These are phyloP conservation scores for Achroia grisella DNA, from an alignment of 1,140 invertebrate genomes.

Conservation along the genomic window DNA sequence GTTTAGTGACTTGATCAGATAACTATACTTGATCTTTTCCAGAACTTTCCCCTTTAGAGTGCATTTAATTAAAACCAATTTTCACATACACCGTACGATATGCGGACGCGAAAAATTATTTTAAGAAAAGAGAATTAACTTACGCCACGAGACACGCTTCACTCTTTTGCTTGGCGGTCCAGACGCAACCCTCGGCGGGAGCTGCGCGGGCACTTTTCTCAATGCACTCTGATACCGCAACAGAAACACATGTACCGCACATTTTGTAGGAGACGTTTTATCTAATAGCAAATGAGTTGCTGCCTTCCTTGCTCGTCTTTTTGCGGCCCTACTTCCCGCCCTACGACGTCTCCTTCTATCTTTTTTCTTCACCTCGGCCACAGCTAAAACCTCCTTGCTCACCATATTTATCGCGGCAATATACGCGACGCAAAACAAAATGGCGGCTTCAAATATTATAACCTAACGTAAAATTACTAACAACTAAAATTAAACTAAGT, in stretches of 20 bases:
- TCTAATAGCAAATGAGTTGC: background rate
- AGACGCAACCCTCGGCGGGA: constrained; percentile 49
- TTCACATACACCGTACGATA: no score
- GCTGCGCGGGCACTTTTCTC: constrained; percentile 47
- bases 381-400: constrained; percentile 31
- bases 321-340: constrained; percentile 27
- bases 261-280: constrained; percentile 35
- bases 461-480: constrained; percentile 25
- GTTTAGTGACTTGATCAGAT: no score
- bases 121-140: constrained; percentile 17
- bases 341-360: constrained; percentile 35
- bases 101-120: no score
- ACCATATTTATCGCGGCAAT: constrained; percentile 26
- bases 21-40: no score
- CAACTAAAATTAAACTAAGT: constrained; percentile 20
- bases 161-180: constrained; percentile 55
- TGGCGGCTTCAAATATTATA: constrained; percentile 28
- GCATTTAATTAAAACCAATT: no score
- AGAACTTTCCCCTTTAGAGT: no score
- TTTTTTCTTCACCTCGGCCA: constrained; percentile 21
- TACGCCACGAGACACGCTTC: constrained; percentile 63
- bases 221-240: constrained; percentile 52
- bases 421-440: constrained; percentile 41
- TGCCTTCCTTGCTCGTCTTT: constrained; percentile 27
- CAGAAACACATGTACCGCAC: constrained; percentile 53